These are phyloP conservation scores for Carollia perspicillata DNA, from an alignment of 2,113 vertebrate species.

Conservation along the genomic window DNA sequence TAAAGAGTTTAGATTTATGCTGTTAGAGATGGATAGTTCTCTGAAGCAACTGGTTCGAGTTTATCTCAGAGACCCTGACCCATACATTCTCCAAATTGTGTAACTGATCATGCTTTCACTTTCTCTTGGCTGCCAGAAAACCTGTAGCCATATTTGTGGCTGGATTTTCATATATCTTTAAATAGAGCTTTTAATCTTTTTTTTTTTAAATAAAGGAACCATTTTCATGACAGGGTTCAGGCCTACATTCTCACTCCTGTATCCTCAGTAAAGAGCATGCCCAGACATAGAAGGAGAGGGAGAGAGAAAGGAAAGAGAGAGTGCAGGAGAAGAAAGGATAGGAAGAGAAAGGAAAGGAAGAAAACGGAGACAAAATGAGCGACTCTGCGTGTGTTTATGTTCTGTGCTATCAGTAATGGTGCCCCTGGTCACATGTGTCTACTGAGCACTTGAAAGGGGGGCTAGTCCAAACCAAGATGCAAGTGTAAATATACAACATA, in stretches of 20 bases:
- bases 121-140: background rate
- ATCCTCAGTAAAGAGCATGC: background rate
- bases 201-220: background rate
- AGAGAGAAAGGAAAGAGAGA: background rate
- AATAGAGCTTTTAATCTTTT: background rate
- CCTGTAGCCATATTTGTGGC: background rate
- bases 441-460: background rate
- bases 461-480: background rate
- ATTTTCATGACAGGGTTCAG: background rate
- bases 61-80: background rate
- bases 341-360: background rate
- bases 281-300: background rate
- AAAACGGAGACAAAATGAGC: background rate
- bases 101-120: background rate
- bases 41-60: background rate
- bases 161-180: background rate
- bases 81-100: background rate
- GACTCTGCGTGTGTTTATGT: background rate
- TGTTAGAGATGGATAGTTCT: background rate
- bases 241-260: background rate
- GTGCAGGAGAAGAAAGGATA: background rate
- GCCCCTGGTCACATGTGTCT: background rate
- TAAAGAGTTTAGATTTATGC: background rate
- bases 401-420: background rate
- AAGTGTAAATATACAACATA: background rate